Evolutionary conservation across 2,113 vertebrate species (phyloP).

Genomic region (Prionailurus bengalensis): DNA sequence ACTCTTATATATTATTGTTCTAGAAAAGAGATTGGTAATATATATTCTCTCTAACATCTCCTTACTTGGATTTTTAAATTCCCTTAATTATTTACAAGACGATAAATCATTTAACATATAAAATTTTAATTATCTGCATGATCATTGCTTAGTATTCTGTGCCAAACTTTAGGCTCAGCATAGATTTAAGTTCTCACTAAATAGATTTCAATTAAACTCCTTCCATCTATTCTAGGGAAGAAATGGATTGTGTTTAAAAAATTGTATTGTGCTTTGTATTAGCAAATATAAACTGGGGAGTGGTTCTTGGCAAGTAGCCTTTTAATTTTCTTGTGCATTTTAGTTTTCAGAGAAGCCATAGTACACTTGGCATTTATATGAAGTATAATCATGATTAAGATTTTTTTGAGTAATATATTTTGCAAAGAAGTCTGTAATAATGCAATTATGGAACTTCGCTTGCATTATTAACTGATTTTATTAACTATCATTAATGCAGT

Average conservation of each 20-base stretch:
- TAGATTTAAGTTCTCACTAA: constrained; percentile 85
- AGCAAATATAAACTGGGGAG: constrained; percentile 60
- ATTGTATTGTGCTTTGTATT: constrained; percentile 64
- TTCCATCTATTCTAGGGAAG: constrained; percentile 72
- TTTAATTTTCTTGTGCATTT: constrained; percentile 78
- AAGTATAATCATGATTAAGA: constrained; percentile 78
- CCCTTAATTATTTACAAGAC: constrained; percentile 89
- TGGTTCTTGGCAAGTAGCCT: constrained; percentile 68
- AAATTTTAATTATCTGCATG: constrained; percentile 90
- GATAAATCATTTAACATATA: constrained; percentile 90
- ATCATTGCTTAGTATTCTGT: constrained; percentile 87
- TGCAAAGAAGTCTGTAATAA: constrained; percentile 75
- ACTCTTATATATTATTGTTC: constrained; percentile 63
- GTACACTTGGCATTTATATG: constrained; percentile 65
- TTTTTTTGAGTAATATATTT: constrained; percentile 83
- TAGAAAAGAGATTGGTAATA: constrained; percentile 72
- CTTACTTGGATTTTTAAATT: constrained; percentile 86
- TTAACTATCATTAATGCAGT: constrained; percentile 76
- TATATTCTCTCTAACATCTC: constrained; percentile 74
- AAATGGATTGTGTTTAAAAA: constrained; percentile 78
- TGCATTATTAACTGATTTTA: constrained; percentile 84
- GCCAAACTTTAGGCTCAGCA: constrained; percentile 86
- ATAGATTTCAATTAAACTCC: constrained; percentile 84
- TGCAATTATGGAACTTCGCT: constrained; percentile 81
- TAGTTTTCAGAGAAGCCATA: constrained; percentile 75